These are phyloP conservation scores for Hydrozoanthus gracilis DNA, from an alignment of 92 coral and sea anemone genomes.

Conservation along the genomic window DNA sequence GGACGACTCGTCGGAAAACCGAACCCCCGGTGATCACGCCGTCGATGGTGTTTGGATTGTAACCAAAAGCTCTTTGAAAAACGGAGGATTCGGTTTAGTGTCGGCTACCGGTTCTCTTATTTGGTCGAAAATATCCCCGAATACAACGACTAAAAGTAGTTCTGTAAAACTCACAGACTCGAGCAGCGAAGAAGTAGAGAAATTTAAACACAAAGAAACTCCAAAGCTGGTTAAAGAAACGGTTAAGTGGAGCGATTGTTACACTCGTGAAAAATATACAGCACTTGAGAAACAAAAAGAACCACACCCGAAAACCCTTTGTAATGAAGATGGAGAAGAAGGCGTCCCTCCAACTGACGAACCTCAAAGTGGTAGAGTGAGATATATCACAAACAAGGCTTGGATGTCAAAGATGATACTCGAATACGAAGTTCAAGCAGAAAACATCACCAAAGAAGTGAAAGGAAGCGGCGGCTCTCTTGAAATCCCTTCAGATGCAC, in stretches of 20 bases:
- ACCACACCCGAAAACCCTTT: background rate
- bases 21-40: slow-evolving; percentile 44
- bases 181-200: background rate
- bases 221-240: background rate
- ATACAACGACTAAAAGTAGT: no score
- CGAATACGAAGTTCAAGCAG: background rate
- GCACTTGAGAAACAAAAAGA: background rate
- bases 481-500: slow-evolving; percentile 51
- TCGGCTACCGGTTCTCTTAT: background rate
- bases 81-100: background rate
- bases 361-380: background rate
- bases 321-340: no score
- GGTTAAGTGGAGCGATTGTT: background rate
- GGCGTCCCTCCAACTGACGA: no score
- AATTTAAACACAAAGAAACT: background rate
- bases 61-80: background rate
- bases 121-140: slow-evolving; percentile 3
- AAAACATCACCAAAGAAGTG: slow-evolving; percentile 24
- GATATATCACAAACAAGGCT: slow-evolving; percentile 36
- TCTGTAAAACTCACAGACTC: background rate
- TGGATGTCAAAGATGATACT: slow-evolving; percentile 34
- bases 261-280: background rate
- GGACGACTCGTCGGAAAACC: slow-evolving; percentile 60
- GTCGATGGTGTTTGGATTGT: slow-evolving; percentile 14
- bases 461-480: slow-evolving; percentile 40